Base-by-base conservation (phyloP, 2,113 vertebrate species). In the Sinocyclocheilus grahami region DNA sequence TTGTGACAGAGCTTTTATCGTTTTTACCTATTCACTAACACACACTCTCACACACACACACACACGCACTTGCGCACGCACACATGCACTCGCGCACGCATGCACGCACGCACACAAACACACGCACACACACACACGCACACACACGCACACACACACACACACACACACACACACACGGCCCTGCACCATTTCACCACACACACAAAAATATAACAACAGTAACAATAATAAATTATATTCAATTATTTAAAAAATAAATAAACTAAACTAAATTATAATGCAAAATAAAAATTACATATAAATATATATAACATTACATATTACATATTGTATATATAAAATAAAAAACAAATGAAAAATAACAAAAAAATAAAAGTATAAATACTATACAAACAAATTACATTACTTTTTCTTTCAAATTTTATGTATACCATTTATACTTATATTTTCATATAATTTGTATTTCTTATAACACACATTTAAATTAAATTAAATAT, bases 1-100 rank as follows among this genome's bases (percentile, higher is more conserved):
- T 93, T 91, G 91, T 94, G 92, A 86, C 93, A 93, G 93, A 33
- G 62, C 65, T 33, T 69, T 33, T 13, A 69, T 46, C 42, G 9
- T 69, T 33, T 33, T 33, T 33, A 33, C 91, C 91, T 89, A 42
- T 42, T 42, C 7, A 42, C 42, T 8, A 7, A 42, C 42, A 46
- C 82, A 89, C 92, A 94, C 82, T 89, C 93, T 94, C 4, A 37
- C 53, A 82, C 12, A 9, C 74, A 9, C 42, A 46, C 82, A 89
- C 93, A 94, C 4, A 27, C 27, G 1, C 27, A 27, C n/a, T n/a
- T n/a, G n/a, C 27, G 16, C 1, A 24, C 12, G 27, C 74, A 75
- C 39, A 75, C 42, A 12, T n/a, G n/a, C n/a, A n/a, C n/a, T n/a
- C n/a, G n/a, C n/a, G n/a, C 10, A 5, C 82, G 89, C 93, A 94